A percentile compares a stretch with the other conserved stretches of the same genome.
phyloP scores from a whole-genome alignment of 2,888 invertebrate genomes.

The Tortricodes alternella region DNA sequence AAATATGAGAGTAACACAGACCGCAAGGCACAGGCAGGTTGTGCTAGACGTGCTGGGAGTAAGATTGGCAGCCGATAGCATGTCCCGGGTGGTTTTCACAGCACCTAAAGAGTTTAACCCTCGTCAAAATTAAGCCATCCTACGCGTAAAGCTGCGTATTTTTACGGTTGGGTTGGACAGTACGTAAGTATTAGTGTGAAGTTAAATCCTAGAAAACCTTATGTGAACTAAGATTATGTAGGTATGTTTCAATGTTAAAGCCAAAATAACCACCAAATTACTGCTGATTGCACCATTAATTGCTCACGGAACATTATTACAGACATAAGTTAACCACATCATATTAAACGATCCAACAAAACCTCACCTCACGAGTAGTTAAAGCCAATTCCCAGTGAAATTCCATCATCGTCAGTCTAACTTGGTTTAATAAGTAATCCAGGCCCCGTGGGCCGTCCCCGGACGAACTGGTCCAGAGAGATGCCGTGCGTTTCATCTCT shows the following conservation, averaged over 20 bases:
- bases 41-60: no score
- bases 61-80: no score
- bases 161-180: no score
- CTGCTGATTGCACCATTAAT: background rate
- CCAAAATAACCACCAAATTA: background rate
- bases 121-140: no score
- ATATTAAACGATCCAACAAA: constrained; percentile 72
- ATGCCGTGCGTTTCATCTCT: constrained; percentile 67
- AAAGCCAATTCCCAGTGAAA: constrained; percentile 81
- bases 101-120: no score
- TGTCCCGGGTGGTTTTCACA: no score
- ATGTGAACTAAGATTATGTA: no score
- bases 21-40: no score
- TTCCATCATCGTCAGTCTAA: constrained; percentile 81
- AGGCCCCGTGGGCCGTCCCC: constrained; percentile 72
- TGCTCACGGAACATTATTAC: background rate
- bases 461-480: constrained; percentile 67
- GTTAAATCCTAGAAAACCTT: no score
- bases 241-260: background rate
- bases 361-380: constrained; percentile 72
- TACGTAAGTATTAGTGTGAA: no score
- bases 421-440: constrained; percentile 77
- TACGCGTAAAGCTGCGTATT: no score
- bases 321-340: constrained; percentile 32
- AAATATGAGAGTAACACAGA: no score